phyloP scores from a whole-genome alignment of 2,888 invertebrate species.

The Sicus ferrugineus region DNA sequence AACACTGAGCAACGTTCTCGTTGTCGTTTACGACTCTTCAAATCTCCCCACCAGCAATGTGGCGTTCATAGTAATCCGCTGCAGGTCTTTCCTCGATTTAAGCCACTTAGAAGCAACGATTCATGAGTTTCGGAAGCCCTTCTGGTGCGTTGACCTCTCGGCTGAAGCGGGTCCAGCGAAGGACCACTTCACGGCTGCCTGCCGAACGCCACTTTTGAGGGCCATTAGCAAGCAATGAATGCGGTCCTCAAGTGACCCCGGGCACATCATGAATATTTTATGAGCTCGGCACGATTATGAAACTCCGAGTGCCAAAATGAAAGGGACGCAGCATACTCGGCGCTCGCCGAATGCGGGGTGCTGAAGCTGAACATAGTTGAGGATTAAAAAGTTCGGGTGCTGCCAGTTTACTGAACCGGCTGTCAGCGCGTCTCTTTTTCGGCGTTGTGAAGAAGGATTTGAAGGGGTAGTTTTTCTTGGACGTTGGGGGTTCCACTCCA shows the following conservation, averaged over 20 bases:
- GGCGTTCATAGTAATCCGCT: neutral
- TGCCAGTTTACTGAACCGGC: neutral
- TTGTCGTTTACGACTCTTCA: neutral
- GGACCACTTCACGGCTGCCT: neutral
- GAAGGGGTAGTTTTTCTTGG: neutral
- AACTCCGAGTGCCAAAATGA: no score
- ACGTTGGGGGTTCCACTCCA: no score
- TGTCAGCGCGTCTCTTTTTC: neutral
- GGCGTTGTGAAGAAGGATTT: neutral
- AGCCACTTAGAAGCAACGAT: neutral
- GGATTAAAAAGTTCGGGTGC: neutral
- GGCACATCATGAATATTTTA: slow-evolving; percentile 38
- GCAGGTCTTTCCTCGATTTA: neutral
- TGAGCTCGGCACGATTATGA: slow-evolving; percentile 37
- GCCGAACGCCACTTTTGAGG: slow-evolving; percentile 9
- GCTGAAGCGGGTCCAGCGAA: neutral
- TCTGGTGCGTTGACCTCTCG: neutral
- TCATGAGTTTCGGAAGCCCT: neutral
- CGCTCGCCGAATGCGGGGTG: slow-evolving; percentile 20
- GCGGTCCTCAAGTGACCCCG: slow-evolving; percentile 23
- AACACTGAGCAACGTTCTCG: no score
- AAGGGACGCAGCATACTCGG: no score
- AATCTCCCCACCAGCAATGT: neutral
- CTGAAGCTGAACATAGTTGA: slow-evolving; percentile 21
- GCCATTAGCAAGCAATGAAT: slow-evolving; percentile 38